Base-by-base conservation (phyloP, 2,888 invertebrate genomes). In the Carterocephalus palaemon region DNA sequence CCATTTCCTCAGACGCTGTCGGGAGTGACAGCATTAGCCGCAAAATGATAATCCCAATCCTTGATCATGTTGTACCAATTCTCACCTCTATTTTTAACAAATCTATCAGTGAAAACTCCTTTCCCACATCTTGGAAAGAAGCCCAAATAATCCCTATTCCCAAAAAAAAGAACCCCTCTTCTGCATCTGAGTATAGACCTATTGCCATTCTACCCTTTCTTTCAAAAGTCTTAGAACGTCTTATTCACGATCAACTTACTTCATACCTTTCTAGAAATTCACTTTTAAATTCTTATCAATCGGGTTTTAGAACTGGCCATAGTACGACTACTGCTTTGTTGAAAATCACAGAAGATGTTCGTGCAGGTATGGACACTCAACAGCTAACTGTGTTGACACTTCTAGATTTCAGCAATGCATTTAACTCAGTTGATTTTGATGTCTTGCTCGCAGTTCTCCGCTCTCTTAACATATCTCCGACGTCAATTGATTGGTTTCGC, bases 1-100 rank as follows among this genome's bases (percentile, higher is more conserved):
- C 34, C 5, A 23, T 47, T 2, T 31, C 36, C 2, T 47, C 41
- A 7, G 36, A 41, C 8, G 37, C 41, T 3, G 41, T 41, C 6
- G 41, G 47, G 20, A 36, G 24, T 28, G 41, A 41, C 15, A 19
- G 15, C 26, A 41, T 47, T 13, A 47, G 41, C 23, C 47, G 41
- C 12, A 37, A 36, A n/a, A 47, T 47, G 36, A 31, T 47, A 4
- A 10, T 36, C n/a, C 34, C 33, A n/a, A 20, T 47, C 20, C 17
- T 41, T 37, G 37, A 41, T 9, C 7, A 41, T 0, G 15, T 46
- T 7, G 4, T 8, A 12, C 46, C 46, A 4, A 32, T 13, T 6
- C 12, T 34, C 5, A 17, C 32, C 1, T 32, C 2, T 10, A 32
- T 32, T 5, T 5, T 19, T 5, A 32, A 32, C 7, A 20, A 22